These are phyloP conservation scores for Saccopteryx leptura DNA, from an alignment of 2,113 vertebrate genomes.

Conservation along the genomic window DNA sequence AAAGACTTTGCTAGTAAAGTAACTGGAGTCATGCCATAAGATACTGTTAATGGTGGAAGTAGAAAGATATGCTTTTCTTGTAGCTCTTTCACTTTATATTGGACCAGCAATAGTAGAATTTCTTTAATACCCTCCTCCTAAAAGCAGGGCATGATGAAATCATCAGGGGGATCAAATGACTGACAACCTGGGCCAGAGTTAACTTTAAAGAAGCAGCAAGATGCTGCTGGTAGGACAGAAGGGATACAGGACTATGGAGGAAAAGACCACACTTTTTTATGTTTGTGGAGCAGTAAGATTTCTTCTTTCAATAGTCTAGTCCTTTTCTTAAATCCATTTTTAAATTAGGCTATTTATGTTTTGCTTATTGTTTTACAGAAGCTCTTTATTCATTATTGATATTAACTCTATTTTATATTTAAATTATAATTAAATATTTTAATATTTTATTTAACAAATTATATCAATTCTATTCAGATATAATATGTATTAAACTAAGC, in stretches of 20 bases:
- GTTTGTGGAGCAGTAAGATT: background rate
- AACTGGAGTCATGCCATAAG: background rate
- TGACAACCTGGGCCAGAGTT: background rate
- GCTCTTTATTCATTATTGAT: background rate
- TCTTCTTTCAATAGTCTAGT: background rate
- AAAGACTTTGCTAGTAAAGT: background rate
- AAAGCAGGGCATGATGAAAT: background rate
- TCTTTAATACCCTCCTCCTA: background rate
- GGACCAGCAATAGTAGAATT: background rate
- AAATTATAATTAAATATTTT: background rate
- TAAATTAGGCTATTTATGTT: background rate
- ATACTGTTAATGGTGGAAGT: background rate
- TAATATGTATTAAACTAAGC: background rate
- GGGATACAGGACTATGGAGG: background rate
- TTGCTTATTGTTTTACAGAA: background rate
- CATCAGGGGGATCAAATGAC: background rate
- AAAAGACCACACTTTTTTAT: background rate
- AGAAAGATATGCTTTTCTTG: background rate
- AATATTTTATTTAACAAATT: background rate
- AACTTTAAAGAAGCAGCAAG: background rate
- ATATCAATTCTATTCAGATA: background rate
- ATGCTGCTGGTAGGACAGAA: background rate
- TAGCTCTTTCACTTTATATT: background rate
- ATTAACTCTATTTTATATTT: slow-evolving; percentile 12
- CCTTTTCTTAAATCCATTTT: background rate